A percentile compares a stretch with the other conserved stretches of the same genome.
phyloP scores from a whole-genome alignment of 2,113 vertebrate genomes.

The Colinus virginianus region DNA sequence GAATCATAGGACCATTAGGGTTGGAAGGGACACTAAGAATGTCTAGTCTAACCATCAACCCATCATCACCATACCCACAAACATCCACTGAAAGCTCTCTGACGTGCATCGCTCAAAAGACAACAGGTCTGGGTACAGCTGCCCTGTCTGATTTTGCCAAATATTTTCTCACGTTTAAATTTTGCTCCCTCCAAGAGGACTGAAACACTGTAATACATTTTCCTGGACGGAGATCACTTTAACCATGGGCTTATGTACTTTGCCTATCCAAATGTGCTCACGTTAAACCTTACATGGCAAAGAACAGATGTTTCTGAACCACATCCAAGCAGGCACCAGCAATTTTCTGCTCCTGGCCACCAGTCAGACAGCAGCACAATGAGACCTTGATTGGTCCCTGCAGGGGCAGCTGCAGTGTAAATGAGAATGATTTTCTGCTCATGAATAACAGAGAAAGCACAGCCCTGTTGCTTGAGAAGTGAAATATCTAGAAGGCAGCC shows the following conservation, averaged over 20 bases:
- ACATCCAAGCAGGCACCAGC: slow-evolving; percentile 40
- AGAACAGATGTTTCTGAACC: slow-evolving; percentile 30
- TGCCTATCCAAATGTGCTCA: slow-evolving; percentile 25
- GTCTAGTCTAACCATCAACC: too few relatives aligned
- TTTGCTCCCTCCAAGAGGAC: not conserved
- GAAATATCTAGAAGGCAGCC: not conserved
- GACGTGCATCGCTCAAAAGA: not conserved
- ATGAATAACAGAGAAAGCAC: slow-evolving; percentile 29
- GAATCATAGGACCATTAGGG: too few relatives aligned
- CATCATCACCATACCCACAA: too few relatives aligned
- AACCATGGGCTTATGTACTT: not conserved
- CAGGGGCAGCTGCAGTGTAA: slow-evolving; percentile 9
- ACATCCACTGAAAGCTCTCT: not conserved
- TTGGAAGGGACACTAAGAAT: too few relatives aligned
- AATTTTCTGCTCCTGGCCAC: slow-evolving; percentile 2
- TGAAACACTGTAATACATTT: not conserved
- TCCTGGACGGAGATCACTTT: not conserved
- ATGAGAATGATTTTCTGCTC: slow-evolving; percentile 26
- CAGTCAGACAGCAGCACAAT: slow-evolving; percentile 31
- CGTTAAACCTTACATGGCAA: slow-evolving; percentile 61
- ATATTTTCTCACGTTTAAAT: not conserved
- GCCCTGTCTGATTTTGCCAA: not conserved
- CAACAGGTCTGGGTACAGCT: accelerated
- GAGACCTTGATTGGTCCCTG: slow-evolving; percentile 27
- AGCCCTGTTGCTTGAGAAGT: not conserved